Evolutionary conservation across 2,113 vertebrate genomes (phyloP), one percentile per base, ranked within the genome.

Genomic region (Apeltes quadracus): DNA sequence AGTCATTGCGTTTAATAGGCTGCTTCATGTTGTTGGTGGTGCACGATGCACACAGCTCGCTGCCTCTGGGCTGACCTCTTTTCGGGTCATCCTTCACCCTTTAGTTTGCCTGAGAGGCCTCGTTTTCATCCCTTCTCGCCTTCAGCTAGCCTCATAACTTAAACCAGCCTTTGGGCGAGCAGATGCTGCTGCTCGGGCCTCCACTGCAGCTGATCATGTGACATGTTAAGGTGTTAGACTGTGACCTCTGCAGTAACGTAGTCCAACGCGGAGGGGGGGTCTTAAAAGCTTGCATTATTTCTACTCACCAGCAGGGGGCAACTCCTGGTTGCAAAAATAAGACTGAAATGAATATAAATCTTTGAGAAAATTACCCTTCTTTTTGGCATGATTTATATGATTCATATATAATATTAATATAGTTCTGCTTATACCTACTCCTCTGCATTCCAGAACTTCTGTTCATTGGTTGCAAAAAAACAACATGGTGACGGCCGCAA

Each of bases 61-160:
- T 32, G 58, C 61, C 70, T 77, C 58, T 34, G 14, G 23, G 48
- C 58, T 76, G 61, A 62, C 57, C 69, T 62, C n/a, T 12, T 51
- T 11, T 25, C 12, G 11, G 22, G 13, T 25, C n/a, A 7, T 14
- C 11, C 50, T 23, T 25, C 11, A 7, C 32, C 41, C 69, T 32
- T 13, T 62, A 43, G 32, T 18, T 75, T 50, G 43, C 69, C 63
- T 50, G 59, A 80, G 70, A 76, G 73, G 69, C 72, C 80, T 84
- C 75, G 54, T 32, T 32, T 32, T 32, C 5, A 32, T 32, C 29
- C 29, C 66, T 41, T 5, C 29, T 32, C 29, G n/a, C n/a, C n/a
- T n/a, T n/a, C n/a, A n/a, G n/a, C n/a, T n/a, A n/a, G 29, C 29
- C 1, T 32, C 29, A 32, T 32, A 32, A 32, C 3, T 32, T 5